These are phyloP conservation scores for Podiceps cristatus DNA, from an alignment of 2,113 vertebrate species.

Conservation along the genomic window DNA sequence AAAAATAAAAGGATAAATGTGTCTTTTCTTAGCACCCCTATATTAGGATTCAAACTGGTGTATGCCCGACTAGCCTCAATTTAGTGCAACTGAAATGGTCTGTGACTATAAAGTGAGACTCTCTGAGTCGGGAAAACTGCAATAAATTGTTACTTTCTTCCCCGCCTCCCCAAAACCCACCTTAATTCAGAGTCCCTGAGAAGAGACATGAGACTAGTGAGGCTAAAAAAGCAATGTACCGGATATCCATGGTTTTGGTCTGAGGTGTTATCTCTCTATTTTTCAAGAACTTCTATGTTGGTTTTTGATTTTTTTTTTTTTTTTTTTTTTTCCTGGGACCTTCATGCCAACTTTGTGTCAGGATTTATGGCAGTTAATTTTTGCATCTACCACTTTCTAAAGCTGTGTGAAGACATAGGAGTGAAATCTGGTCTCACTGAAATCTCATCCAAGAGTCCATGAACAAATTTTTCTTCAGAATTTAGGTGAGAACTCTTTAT, in stretches of 20 bases:
- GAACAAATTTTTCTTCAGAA: neutral
- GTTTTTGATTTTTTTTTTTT: too few species aligned
- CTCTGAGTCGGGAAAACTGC: neutral
- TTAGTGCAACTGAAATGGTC: neutral
- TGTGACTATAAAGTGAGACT: neutral
- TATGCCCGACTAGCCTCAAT: neutral
- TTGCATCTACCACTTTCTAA: neutral
- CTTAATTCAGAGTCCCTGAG: neutral
- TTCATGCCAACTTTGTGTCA: neutral
- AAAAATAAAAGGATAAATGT: neutral
- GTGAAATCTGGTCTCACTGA: neutral
- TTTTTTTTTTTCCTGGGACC: neutral
- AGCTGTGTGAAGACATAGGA: neutral
- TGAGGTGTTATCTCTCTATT: neutral
- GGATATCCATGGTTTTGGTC: neutral
- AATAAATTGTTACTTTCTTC: neutral
- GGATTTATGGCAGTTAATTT: neutral
- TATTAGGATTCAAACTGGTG: neutral
- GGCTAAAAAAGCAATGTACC: neutral
- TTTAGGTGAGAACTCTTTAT: neutral
- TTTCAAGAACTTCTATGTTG: neutral
- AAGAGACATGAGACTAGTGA: neutral
- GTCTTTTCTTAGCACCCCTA: accelerated
- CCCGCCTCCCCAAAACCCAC: neutral
- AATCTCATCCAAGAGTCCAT: neutral